These are phyloP conservation scores for Drosophila triauraria DNA, from an alignment of 1,140 invertebrate species.

Conservation along the genomic window DNA sequence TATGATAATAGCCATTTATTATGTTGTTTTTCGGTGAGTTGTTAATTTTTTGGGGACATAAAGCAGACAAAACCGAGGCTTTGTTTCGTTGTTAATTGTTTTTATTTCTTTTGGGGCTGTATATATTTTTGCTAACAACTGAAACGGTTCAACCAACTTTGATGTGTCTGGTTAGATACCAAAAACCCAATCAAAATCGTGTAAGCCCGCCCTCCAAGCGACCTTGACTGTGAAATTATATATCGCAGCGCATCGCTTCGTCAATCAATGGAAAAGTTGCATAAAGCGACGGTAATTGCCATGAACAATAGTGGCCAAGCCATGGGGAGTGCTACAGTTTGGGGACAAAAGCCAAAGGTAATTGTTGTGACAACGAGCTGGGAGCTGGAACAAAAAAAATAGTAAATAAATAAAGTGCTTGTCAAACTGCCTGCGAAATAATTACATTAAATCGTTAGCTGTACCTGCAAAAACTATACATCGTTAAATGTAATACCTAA, in stretches of 20 bases:
- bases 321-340: constrained; percentile 54
- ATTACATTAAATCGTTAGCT: constrained; percentile 5
- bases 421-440: constrained; percentile 43
- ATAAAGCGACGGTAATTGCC: constrained; percentile 65
- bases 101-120: neutral
- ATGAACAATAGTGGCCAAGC: constrained; percentile 48
- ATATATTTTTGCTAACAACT: constrained; percentile 1
- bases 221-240: constrained; percentile 72
- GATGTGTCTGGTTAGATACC: neutral
- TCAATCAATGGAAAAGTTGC: constrained; percentile 53
- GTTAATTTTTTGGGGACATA: constrained; percentile 29
- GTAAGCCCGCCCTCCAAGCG: constrained; percentile 34
- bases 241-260: constrained; percentile 20
- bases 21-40: constrained; percentile 25
- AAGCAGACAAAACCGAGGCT: constrained; percentile 3
- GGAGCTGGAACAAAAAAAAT: constrained; percentile 3
- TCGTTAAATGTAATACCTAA: too few species aligned
- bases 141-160: constrained; percentile 28
- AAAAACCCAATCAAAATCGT: constrained; percentile 11
- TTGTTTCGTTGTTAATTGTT: constrained; percentile 12
- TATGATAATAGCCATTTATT: constrained; percentile 41
- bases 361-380: constrained; percentile 45
- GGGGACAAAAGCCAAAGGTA: constrained; percentile 51
- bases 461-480: too few species aligned
- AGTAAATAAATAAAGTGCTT: constrained; percentile 15